Evolutionary conservation across 2,888 invertebrate species (phyloP), one percentile per base, ranked within the genome.

Genomic region (Lacanobia wlatinum): DNA sequence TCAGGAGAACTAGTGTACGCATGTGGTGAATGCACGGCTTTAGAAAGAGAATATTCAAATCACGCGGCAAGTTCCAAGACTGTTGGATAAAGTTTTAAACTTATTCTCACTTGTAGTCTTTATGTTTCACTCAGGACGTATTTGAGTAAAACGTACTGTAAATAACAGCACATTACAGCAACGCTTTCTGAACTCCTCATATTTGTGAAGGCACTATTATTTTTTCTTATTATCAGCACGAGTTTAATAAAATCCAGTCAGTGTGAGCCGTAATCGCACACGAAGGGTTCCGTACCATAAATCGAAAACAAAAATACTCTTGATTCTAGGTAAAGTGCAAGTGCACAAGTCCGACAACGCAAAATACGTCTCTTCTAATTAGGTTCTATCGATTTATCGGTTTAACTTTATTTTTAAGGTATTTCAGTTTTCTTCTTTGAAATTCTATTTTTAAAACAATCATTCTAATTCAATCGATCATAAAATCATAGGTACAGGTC

Each of bases 121-220:
- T 80, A 55, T 65, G 62, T 80, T 83, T 83, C 83, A 79, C 78
- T 78, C 71, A 58, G 48, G 53, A 58, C 28, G 71, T 78, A 77
- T 70, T 65, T 65, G 9, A 61, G 40, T 77, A 70, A 70, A 64
- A 52, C 23, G 9, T 12, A 48, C 50, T 38, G 34, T 67, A 82
- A 64, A 78, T 64, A 81, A 61, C 16, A 12, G 38, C 53, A 55
- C 21, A 59, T 69, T 76, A 62, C 21, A 50, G 48, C 43, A 50
- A 53, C 16, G 14, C 14, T 38, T 16, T 60, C 43, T 10, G 23
- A 34, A 34, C 50, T 58, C 21, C 43, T 58, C n/a, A 2, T 38
- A 38, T 28, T 67, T 10, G n/a, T 18, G 18, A 28, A 56, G 18
- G 9, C 34, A 28, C 18, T 18, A 18, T 2, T 56, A 9, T 16